These are phyloP conservation scores for Mylabris sibirica DNA, from an alignment of 2,888 invertebrate species.

Conservation along the genomic window DNA sequence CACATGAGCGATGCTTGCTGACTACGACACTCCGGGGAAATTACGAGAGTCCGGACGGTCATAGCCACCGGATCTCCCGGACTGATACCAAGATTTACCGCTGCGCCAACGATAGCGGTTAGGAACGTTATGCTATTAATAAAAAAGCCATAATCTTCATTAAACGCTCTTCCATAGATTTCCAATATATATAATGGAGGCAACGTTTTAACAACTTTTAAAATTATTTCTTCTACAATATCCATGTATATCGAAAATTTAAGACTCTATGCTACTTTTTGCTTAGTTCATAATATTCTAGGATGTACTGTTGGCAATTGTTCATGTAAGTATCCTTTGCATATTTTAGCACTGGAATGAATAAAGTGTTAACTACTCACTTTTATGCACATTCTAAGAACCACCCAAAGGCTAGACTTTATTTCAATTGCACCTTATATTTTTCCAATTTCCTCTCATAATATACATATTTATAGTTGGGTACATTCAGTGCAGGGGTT, in stretches of 20 bases:
- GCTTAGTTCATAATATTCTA: neutral
- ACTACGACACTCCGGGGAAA: slow-evolving; percentile 56
- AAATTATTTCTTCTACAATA: neutral
- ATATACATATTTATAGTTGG: no score
- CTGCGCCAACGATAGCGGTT: slow-evolving; percentile 45
- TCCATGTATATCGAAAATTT: neutral
- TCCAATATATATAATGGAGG: neutral
- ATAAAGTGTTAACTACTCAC: slow-evolving; percentile 1
- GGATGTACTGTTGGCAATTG: neutral
- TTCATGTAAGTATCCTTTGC: neutral
- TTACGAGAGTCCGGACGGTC: slow-evolving; percentile 48
- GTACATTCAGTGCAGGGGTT: neutral
- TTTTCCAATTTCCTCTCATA: no score
- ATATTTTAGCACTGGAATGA: neutral
- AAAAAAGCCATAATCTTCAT: slow-evolving; percentile 46
- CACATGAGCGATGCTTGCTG: slow-evolving; percentile 51
- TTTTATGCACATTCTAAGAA: neutral
- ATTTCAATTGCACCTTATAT: no score
- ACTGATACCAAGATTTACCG: slow-evolving; percentile 49
- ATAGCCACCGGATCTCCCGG: slow-evolving; percentile 44
- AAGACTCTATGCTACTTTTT: neutral
- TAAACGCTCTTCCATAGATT: slow-evolving; percentile 21
- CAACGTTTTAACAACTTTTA: slow-evolving; percentile 4
- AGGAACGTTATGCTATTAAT: slow-evolving; percentile 45
- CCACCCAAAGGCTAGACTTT: no score